Evolutionary conservation across 2,113 vertebrate genomes (phyloP).

Genomic region (Thamnophis sirtalis): DNA sequence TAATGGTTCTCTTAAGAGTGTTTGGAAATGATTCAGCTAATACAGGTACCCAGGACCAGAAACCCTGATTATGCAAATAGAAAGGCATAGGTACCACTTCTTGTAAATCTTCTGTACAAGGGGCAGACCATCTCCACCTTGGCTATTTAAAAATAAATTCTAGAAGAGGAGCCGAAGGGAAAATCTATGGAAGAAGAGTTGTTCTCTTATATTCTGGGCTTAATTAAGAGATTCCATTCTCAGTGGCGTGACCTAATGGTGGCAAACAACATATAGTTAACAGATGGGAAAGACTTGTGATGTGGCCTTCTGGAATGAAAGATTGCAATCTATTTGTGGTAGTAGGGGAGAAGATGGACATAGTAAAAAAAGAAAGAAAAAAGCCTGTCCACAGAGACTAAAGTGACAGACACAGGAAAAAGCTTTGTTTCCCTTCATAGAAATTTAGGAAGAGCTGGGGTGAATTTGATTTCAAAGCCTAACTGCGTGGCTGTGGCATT

Average conservation of each 20-base stretch:
- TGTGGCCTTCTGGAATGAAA: constrained; percentile 57
- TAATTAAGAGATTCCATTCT: constrained; percentile 32
- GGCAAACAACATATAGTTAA: constrained; percentile 47
- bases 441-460: constrained; percentile 53
- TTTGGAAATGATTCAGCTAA: background rate
- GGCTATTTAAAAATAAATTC: background rate
- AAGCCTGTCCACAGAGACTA: constrained; percentile 50
- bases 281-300: constrained; percentile 46
- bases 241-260: constrained; percentile 9
- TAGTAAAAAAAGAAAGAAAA: background rate
- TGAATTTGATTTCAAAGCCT: constrained; percentile 64
- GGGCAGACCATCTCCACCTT: background rate
- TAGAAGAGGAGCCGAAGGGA: constrained; percentile 12
- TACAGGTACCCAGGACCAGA: background rate
- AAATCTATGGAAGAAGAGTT: background rate
- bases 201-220: constrained; percentile 46
- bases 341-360: constrained; percentile 13
- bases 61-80: background rate
- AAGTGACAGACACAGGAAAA: constrained; percentile 60
- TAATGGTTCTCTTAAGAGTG: background rate
- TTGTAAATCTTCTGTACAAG: background rate
- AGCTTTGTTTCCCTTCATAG: constrained; percentile 58
- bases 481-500: constrained; percentile 50
- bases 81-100: background rate
- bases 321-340: constrained; percentile 25